phyloP scores from a whole-genome alignment of 2,113 vertebrate genomes.

The Elaphurus davidianus region DNA sequence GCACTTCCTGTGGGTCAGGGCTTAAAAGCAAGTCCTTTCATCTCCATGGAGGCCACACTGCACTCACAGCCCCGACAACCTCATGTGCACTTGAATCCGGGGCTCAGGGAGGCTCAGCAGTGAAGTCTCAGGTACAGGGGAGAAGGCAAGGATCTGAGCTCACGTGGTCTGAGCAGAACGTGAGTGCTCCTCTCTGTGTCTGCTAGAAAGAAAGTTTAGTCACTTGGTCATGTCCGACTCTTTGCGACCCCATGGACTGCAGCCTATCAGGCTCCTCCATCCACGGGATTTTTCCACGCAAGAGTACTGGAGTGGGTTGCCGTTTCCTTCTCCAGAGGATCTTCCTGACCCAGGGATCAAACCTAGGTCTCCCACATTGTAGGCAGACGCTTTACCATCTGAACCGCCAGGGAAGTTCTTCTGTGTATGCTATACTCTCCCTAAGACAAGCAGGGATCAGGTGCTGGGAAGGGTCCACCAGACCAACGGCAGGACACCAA shows the following conservation, averaged over 20 bases:
- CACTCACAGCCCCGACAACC: fast-evolving
- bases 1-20: background rate
- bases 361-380: background rate
- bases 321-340: background rate
- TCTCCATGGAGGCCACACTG: fast-evolving
- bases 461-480: too few species aligned
- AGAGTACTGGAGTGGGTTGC: background rate
- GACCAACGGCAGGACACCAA: too few species aligned
- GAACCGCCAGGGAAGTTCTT: background rate
- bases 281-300: background rate
- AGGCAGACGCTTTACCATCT: background rate
- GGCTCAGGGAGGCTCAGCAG: too few species aligned
- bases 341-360: background rate
- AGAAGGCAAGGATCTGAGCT: background rate
- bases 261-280: background rate
- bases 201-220: background rate
- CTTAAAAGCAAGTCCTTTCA: fast-evolving
- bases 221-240: background rate
- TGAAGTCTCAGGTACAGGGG: too few species aligned
- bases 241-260: background rate
- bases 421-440: background rate
- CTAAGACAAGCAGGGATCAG: background rate
- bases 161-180: background rate
- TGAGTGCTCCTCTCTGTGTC: background rate
- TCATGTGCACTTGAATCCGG: background rate